phyloP scores from a whole-genome alignment of 2,888 invertebrate species.

The Cephalotes varians region DNA sequence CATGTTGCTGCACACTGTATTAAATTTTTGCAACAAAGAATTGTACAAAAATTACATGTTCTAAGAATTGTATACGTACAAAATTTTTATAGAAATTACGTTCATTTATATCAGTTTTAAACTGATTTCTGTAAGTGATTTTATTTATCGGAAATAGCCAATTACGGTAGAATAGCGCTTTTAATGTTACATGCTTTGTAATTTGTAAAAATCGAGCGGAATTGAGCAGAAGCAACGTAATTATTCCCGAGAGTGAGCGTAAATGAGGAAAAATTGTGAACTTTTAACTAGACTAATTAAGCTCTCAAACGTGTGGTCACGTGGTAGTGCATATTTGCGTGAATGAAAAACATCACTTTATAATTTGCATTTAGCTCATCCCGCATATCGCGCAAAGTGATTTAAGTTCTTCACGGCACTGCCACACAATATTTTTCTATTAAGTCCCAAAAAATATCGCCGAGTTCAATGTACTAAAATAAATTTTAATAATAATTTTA shows the following conservation, averaged over 20 bases:
- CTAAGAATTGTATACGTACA: background rate
- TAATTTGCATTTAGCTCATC: constrained; percentile 33
- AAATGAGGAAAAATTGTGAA: constrained; percentile 37
- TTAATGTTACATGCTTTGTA: background rate
- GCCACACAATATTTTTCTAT: background rate
- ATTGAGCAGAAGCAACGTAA: constrained; percentile 56
- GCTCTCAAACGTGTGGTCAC: constrained; percentile 45
- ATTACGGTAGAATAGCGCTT: background rate
- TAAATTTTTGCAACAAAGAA: background rate
- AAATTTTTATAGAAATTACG: constrained; percentile 1
- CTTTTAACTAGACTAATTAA: constrained; percentile 60
- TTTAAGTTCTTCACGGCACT: background rate
- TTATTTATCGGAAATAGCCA: background rate
- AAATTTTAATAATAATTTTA: background rate
- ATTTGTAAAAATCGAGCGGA: constrained; percentile 31
- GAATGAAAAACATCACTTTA: constrained; percentile 50
- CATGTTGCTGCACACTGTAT: background rate
- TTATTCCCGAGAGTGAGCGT: constrained; percentile 50
- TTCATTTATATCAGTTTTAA: background rate
- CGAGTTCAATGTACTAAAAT: background rate
- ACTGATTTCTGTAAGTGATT: background rate
- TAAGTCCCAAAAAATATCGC: background rate
- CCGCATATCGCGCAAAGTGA: constrained; percentile 10
- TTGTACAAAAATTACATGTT: background rate
- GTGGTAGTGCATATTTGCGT: constrained; percentile 9